These are phyloP conservation scores for Holothuria glaberrima DNA, from an alignment of 35 echinoderm and acorn worm species.

Conservation along the genomic window DNA sequence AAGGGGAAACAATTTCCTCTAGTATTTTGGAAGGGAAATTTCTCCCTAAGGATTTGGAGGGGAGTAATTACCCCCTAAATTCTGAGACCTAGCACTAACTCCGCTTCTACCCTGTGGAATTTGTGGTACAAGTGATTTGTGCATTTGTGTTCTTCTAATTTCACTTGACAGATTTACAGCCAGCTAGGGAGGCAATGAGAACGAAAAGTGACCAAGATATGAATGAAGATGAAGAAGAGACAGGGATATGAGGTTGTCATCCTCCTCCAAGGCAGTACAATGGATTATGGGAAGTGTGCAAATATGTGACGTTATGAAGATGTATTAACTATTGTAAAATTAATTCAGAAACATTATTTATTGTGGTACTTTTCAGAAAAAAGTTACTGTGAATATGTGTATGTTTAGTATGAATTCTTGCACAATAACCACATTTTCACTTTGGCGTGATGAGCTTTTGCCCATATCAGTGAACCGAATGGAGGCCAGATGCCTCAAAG, in stretches of 20 bases:
- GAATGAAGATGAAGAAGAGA: not conserved
- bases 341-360: not conserved
- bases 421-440: not conserved
- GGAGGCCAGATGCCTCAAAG: not conserved
- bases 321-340: conserved; percentile 30
- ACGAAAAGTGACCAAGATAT: not conserved
- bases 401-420: not conserved
- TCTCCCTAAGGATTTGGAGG: no score
- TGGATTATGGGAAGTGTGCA: conserved; percentile 21
- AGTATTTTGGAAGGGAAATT: no score
- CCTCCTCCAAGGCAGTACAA: not conserved
- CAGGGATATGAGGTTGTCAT: no score
- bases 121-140: not conserved
- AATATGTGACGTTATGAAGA: not conserved
- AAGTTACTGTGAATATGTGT: not conserved
- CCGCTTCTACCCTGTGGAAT: no score
- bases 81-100: no score
- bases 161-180: not conserved
- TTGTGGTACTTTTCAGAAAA: not conserved
- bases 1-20: no score
- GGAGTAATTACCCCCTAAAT: no score
- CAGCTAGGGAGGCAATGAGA: not conserved
- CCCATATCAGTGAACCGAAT: not conserved
- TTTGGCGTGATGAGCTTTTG: not conserved
- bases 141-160: not conserved